These are phyloP conservation scores for Caenorhabditis becei DNA, from an alignment of 2,888 invertebrate genomes.

Conservation along the genomic window DNA sequence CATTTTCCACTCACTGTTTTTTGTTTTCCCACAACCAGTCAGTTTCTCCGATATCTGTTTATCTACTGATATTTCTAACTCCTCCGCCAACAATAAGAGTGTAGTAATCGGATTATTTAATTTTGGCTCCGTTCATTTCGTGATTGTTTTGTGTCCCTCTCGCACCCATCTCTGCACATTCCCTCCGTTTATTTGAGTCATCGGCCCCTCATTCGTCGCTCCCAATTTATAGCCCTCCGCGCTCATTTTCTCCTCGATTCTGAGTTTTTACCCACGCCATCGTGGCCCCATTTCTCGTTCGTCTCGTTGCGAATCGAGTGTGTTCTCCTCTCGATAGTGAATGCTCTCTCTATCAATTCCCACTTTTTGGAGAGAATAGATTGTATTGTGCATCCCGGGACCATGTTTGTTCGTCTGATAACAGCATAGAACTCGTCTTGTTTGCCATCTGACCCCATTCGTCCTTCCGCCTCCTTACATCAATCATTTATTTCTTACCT, in stretches of 20 bases:
- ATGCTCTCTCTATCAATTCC: neutral
- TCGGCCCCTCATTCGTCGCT: neutral
- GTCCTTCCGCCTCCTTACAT: neutral
- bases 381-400: neutral
- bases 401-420: neutral
- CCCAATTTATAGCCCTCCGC: conserved; percentile 10
- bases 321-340: conserved; percentile 10
- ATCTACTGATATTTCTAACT: neutral
- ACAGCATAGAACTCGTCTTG: neutral
- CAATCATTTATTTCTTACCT: neutral
- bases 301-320: neutral
- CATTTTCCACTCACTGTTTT: neutral
- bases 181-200: neutral
- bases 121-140: neutral
- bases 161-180: conserved; percentile 1
- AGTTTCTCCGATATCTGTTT: neutral
- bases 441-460: conserved; percentile 2
- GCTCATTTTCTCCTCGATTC: conserved; percentile 1
- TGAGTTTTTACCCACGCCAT: neutral
- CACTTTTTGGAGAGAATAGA: no score
- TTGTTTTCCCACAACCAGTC: neutral
- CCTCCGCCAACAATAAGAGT: neutral
- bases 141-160: neutral
- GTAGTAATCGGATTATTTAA: conserved; percentile 42
- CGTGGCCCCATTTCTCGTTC: conserved; percentile 5